Base-by-base conservation (phyloP, 2,797 vertebrate species). In the Brachyrhaphis roseni region DNA sequence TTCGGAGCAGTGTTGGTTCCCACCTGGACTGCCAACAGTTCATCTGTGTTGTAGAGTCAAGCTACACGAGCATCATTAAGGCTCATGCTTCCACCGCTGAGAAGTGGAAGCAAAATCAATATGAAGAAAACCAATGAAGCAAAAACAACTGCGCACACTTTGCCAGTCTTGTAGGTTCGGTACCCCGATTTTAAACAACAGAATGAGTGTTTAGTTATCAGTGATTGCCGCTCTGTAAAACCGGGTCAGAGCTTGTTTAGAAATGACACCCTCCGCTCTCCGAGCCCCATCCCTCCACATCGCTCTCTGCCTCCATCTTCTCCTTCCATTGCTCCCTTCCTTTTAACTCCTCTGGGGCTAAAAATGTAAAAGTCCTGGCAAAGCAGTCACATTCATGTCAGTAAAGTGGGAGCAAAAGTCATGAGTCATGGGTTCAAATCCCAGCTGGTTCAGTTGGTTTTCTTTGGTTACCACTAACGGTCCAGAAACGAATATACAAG, bases 171-270 rank as follows among this genome's bases (percentile, higher is more conserved):
- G 10, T 13, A 13, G 20, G 8, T 23, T 41, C 20, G 34, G 5
- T 64, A 23, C 62, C 62, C 64, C 11, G 2, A 68, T 68, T 68
- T 68, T 68, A 68, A 41, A 43, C 39, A 68, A 13, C 36, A 41
- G 36, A 68, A 39, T 41, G 20, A 68, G 23, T 5, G 12, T n/a
- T 43, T 43, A n/a, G 66, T 41, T n/a, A 43, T 43, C 66, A 70
- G 66, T 41, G 39, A n/a, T 70, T 13, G 66, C 39, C 84, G 70
- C 1, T 92, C 90, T 85, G 86, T 89, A 86, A 90, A 77, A 78
- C 70, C 49, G 87, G 87, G 85, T 85, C 83, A 80, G 16, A 62
- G 74, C 84, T 86, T 84, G 79, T 90, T 87, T 86, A 87, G 85
- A 85, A 83, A 86, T 0, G 68, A 81, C 74, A 71, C 80, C 45